Evolutionary conservation across 2,797 vertebrate genomes (phyloP), one percentile per base, ranked within the genome.

Genomic region (Silurus lanzhouensis): DNA sequence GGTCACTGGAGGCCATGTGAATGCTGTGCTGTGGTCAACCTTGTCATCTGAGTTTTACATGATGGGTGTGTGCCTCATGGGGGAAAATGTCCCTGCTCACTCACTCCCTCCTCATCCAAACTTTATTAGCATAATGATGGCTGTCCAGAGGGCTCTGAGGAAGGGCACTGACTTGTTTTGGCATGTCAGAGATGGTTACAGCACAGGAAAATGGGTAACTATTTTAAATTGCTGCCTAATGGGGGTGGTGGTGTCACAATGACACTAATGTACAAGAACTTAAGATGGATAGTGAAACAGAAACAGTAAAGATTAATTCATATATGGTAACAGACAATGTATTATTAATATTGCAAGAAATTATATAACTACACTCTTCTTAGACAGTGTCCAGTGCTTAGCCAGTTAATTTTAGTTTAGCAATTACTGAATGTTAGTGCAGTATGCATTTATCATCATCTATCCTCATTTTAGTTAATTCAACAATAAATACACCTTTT

Each of bases 1-100:
- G n/a, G 76, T 81, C 68, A 88, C 55, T 68, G 81, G 61, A 60
- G 48, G 44, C 77, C 46, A 63, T 25, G 27, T 46, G 63, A 85
- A 38, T 75, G 61, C 44, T 25, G 66, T 83, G 74, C 58, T 85
- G 87, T 87, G 61, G 85, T 75, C 81, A 87, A 64, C 67, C 78
- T 84, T 83, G 88, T 88, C 86, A 38, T 84, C 52, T 68, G 82
- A 82, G 68, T 85, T 90, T 89, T 88, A 84, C n/a, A 64, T 91
- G 88, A 89, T 87, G 81, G 85, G 82, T 74, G 63, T 76, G 74
- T 77, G 71, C 82, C 88, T 80, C 61, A 63, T 72, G 72, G 84
- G 86, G 81, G 46, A 46, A 67, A 60, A 25, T 84, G 66, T 48
- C 84, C 63, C 19, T 12, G 52, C 63, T 76, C 75, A 58, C 87